These are phyloP conservation scores for Phyllopteryx taeniolatus DNA, from an alignment of 2,113 vertebrate genomes.

Conservation along the genomic window DNA sequence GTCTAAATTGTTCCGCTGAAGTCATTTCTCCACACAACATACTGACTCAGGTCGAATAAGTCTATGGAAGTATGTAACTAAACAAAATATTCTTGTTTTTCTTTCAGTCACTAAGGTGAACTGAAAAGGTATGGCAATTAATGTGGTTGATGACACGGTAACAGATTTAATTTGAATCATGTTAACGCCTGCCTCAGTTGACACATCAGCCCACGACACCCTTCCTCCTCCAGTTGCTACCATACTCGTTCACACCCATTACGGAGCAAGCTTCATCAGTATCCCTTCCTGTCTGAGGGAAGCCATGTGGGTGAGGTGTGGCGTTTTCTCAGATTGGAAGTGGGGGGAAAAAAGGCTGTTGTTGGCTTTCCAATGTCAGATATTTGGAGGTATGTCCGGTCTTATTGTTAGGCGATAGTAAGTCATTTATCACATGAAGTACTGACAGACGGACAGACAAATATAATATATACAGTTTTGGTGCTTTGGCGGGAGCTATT, in stretches of 20 bases:
- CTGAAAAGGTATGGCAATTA: background rate
- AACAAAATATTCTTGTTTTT: background rate
- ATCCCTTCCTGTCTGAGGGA: constrained; percentile 60
- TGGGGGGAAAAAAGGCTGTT: background rate
- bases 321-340: background rate
- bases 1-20: constrained; percentile 49
- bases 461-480: constrained; percentile 2
- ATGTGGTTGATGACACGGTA: constrained; percentile 11
- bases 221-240: constrained; percentile 19
- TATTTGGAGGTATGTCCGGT: constrained; percentile 7
- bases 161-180: constrained; percentile 32
- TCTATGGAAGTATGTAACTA: background rate
- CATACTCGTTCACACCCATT: constrained; percentile 58
- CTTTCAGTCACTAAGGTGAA: background rate
- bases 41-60: constrained; percentile 28
- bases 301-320: constrained; percentile 12
- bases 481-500: background rate
- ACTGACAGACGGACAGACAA: background rate
- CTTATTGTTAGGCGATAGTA: background rate
- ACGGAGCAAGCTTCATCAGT: constrained; percentile 59
- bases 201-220: constrained; percentile 28
- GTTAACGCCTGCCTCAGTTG: constrained; percentile 24
- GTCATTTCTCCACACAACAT: constrained; percentile 31
- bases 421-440: constrained; percentile 1
- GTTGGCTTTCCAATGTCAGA: background rate